A percentile compares a stretch with the other conserved stretches of the same genome.
phyloP scores from a whole-genome alignment of 2,797 vertebrate genomes.

The Intellagama lesueurii region DNA sequence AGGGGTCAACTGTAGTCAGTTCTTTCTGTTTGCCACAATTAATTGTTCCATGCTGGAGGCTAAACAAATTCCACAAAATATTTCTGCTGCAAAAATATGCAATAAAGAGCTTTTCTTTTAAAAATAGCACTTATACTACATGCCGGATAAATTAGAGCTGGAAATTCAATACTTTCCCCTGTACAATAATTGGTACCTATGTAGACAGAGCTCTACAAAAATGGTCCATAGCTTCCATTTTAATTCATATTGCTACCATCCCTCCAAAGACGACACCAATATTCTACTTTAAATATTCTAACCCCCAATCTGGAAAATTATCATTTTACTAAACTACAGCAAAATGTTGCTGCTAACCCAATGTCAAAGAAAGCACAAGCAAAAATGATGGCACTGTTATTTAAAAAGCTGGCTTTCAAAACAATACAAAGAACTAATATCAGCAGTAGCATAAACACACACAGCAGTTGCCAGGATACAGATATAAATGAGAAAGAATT shows the following conservation, averaged over 20 bases:
- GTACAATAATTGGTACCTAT: neutral
- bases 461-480: neutral
- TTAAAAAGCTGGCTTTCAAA: neutral
- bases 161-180: neutral
- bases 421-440: neutral
- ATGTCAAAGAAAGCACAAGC: neutral
- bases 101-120: conserved; percentile 53
- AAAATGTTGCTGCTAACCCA: neutral
- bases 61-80: conserved; percentile 77
- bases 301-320: neutral
- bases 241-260: neutral
- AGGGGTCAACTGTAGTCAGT: conserved; percentile 86
- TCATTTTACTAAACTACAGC: neutral
- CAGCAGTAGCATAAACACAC: neutral
- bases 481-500: neutral
- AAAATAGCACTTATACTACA: conserved; percentile 68
- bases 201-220: neutral
- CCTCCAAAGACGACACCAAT: neutral
- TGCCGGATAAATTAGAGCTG: conserved; percentile 58
- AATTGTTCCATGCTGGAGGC: conserved; percentile 72
- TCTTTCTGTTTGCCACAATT: conserved; percentile 82
- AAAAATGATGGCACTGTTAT: neutral
- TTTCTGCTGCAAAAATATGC: conserved; percentile 78
- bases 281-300: neutral
- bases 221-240: neutral